Conservation (phyloP, 2,113 vertebrate genomes). For the Chunga burmeisteri region DNA sequence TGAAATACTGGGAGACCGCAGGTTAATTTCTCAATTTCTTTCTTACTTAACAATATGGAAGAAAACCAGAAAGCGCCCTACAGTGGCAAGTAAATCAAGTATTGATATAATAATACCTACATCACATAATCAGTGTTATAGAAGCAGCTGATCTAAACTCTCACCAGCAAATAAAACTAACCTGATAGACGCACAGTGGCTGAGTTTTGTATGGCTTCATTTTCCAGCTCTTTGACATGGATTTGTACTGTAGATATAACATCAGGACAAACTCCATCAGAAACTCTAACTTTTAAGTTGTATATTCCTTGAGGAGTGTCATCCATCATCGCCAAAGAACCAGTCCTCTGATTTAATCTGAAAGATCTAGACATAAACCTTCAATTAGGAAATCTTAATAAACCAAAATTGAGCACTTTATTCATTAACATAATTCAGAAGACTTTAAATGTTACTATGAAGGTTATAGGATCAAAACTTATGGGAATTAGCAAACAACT, state of each 20-base stretch:
- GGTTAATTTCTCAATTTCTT: neutral
- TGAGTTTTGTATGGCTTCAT: slow-evolving; percentile 83
- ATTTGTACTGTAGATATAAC: slow-evolving; percentile 79
- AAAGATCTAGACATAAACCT: slow-evolving; percentile 77
- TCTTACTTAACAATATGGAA: neutral
- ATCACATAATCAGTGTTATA: neutral
- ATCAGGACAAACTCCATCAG: slow-evolving; percentile 88
- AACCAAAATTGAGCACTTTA: neutral
- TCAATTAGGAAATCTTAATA: neutral
- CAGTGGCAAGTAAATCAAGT: neutral
- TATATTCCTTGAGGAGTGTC: slow-evolving; percentile 79
- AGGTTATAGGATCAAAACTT: neutral
- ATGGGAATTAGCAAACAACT: neutral
- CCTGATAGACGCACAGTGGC: slow-evolving; percentile 83
- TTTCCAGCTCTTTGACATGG: slow-evolving; percentile 81
- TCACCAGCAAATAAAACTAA: slow-evolving; percentile 48
- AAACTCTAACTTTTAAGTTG: slow-evolving; percentile 83
- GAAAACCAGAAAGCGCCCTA: neutral
- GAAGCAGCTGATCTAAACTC: neutral
- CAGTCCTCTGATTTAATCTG: slow-evolving; percentile 85
- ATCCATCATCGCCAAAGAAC: slow-evolving; percentile 85
- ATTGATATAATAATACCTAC: neutral
- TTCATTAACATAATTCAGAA: neutral
- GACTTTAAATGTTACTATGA: neutral
- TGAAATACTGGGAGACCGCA: neutral